These are phyloP conservation scores for Halesus radiatus DNA, from an alignment of 1,140 invertebrate species.

Conservation along the genomic window DNA sequence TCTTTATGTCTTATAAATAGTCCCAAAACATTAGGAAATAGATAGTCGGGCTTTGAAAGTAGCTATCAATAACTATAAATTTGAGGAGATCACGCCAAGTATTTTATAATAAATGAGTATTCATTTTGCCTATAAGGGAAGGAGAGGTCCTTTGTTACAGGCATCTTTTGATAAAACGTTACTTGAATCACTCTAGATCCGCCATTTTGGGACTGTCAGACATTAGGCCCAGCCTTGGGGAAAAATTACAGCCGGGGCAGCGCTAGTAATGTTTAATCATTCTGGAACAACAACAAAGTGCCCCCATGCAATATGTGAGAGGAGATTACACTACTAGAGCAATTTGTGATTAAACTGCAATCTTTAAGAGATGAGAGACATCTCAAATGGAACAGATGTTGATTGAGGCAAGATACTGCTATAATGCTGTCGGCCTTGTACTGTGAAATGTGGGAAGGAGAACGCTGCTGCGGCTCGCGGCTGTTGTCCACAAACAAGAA, in stretches of 20 bases:
- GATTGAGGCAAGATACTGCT: too few species aligned
- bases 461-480: too few species aligned
- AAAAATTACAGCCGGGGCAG: slow-evolving; percentile 27
- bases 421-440: too few species aligned
- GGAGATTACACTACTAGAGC: slow-evolving; percentile 36
- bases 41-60: neutral
- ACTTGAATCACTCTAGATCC: slow-evolving; percentile 32
- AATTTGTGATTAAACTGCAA: slow-evolving; percentile 20
- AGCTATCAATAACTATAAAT: neutral
- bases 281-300: slow-evolving; percentile 24
- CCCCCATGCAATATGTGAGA: slow-evolving; percentile 33
- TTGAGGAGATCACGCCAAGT: slow-evolving; percentile 37
- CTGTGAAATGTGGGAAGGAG: too few species aligned
- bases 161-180: slow-evolving; percentile 1
- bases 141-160: slow-evolving; percentile 28
- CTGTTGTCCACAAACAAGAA: neutral
- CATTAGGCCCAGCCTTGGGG: slow-evolving; percentile 35
- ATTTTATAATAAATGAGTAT: slow-evolving; percentile 9
- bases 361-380: neutral
- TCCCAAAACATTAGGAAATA: slow-evolving; percentile 35
- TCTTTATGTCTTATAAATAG: neutral
- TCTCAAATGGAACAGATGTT: slow-evolving; percentile 22
- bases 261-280: slow-evolving; percentile 20
- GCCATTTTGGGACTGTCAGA: slow-evolving; percentile 38
- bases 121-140: slow-evolving; percentile 19